Evolutionary conservation across 2,888 invertebrate genomes (phyloP).

Genomic region (Campoletis raptor): DNA sequence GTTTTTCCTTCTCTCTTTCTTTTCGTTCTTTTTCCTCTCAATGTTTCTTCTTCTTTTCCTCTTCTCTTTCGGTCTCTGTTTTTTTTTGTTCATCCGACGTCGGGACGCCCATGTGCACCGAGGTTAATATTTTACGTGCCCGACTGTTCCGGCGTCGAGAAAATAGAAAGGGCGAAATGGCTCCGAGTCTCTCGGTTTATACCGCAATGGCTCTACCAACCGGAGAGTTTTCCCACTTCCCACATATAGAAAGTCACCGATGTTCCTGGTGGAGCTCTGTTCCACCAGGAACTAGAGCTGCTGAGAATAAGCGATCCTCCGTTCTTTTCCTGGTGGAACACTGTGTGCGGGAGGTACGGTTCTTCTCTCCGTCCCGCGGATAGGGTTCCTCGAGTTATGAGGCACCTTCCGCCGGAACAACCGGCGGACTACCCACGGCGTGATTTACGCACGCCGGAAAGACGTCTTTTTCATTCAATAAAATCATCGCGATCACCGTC

Average conservation of each 20-base stretch:
- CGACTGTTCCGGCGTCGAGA: conserved; percentile 82
- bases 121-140: conserved; percentile 82
- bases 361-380: conserved; percentile 37
- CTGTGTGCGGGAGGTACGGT: conserved; percentile 61
- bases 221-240: conserved; percentile 43
- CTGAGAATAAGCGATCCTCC: conserved; percentile 61
- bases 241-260: conserved; percentile 41
- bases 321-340: conserved; percentile 55
- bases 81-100: conserved; percentile 73
- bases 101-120: conserved; percentile 70
- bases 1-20: conserved; percentile 47
- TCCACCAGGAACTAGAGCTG: conserved; percentile 63
- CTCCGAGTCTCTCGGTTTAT: conserved; percentile 40
- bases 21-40: conserved; percentile 29
- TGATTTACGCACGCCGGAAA: conserved; percentile 78
- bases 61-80: conserved; percentile 21
- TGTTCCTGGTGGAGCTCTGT: conserved; percentile 43
- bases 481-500: conserved; percentile 72
- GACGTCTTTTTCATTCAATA: conserved; percentile 79
- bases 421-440: conserved; percentile 78
- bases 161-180: conserved; percentile 78
- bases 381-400: conserved; percentile 79
- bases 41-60: conserved; percentile 25
- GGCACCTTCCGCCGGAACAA: conserved; percentile 80
- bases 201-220: conserved; percentile 35